These are phyloP conservation scores for Prunella fulvescens DNA, from an alignment of 2,113 vertebrate genomes.

Conservation along the genomic window DNA sequence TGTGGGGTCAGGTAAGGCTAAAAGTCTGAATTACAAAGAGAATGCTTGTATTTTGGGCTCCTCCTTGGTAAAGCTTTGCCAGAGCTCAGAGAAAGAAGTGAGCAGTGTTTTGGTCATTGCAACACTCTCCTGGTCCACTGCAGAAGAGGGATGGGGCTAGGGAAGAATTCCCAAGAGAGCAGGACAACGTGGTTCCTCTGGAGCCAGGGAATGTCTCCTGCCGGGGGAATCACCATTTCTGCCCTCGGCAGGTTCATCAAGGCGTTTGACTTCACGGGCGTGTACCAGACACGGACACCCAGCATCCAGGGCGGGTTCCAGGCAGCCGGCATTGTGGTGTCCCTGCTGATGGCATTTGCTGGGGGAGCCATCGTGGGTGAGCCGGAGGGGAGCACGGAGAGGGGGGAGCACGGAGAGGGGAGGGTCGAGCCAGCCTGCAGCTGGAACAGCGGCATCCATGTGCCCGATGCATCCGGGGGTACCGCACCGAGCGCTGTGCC, in stretches of 20 bases:
- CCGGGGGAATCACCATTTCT: neutral
- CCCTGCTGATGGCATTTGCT: conserved; percentile 83
- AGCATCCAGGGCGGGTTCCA: conserved; percentile 84
- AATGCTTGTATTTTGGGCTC: neutral
- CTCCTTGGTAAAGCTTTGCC: neutral
- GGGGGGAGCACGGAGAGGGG: neutral
- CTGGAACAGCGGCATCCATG: fast-evolving
- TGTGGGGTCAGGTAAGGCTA: neutral
- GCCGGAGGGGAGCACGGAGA: neutral
- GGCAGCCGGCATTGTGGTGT: conserved; percentile 83
- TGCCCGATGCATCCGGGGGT: fast-evolving
- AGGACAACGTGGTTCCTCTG: neutral
- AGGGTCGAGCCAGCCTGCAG: neutral
- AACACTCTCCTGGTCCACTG: neutral
- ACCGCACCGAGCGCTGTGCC: fast-evolving
- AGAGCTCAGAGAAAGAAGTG: neutral
- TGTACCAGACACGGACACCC: neutral
- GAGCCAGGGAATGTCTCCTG: neutral
- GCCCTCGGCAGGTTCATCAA: conserved; percentile 70
- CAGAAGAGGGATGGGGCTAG: neutral
- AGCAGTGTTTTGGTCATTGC: neutral
- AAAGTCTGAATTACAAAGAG: neutral
- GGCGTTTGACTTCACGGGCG: conserved; percentile 71
- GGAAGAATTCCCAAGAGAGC: neutral
- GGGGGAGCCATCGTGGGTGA: conserved; percentile 88